These are phyloP conservation scores for Tachystola acroxantha DNA, from an alignment of 2,888 invertebrate species.

Conservation along the genomic window DNA sequence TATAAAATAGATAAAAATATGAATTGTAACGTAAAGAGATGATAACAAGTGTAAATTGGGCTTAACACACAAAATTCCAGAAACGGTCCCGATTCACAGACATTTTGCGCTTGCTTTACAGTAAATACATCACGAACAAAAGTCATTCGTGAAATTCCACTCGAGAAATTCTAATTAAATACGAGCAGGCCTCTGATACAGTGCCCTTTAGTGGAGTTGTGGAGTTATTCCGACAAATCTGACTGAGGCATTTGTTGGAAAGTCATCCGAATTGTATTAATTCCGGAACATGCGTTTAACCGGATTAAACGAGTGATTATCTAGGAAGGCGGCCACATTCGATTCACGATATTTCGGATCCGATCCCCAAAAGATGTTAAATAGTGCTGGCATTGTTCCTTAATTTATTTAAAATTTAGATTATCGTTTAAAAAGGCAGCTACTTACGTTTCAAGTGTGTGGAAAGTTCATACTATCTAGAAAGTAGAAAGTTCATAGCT, in stretches of 20 bases:
- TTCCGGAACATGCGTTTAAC: constrained; percentile 33
- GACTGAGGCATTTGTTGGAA: constrained; percentile 50
- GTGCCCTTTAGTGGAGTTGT: constrained; percentile 57
- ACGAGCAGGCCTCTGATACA: constrained; percentile 40
- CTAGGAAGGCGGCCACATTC: no score
- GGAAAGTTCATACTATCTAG: no score
- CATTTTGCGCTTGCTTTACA: constrained; percentile 24
- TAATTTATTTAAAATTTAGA: no score
- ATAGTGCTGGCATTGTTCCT: no score
- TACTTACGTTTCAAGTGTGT: no score
- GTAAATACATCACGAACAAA: constrained; percentile 48
- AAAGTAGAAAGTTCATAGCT: no score
- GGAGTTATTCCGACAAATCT: constrained; percentile 57
- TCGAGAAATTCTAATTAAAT: constrained; percentile 64
- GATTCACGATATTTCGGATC: no score
- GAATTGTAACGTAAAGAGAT: no score
- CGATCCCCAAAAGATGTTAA: no score
- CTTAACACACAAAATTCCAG: constrained; percentile 23
- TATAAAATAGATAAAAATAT: no score
- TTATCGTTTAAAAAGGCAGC: no score
- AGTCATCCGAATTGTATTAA: constrained; percentile 40
- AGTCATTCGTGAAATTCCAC: constrained; percentile 58
- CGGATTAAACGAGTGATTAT: constrained; percentile 23
- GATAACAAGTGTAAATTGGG: background rate
- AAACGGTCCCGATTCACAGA: constrained; percentile 27